Evolutionary conservation across 2,797 vertebrate genomes (phyloP).

Genomic region (Sebastes paucispinis): DNA sequence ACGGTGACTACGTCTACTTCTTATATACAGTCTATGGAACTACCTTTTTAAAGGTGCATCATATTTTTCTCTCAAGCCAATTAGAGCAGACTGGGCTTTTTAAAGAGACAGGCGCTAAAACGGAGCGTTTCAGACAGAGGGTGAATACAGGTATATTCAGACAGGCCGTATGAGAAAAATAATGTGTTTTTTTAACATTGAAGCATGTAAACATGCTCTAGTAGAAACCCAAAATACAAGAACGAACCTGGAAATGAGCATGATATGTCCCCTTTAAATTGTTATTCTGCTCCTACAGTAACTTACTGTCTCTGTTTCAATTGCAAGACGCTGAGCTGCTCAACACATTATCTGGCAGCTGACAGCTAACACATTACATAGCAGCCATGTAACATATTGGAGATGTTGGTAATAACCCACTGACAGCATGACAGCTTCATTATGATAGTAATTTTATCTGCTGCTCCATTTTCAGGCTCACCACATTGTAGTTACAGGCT

Average conservation of each 20-base stretch:
- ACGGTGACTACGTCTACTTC: too few relatives aligned
- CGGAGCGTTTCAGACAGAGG: too few relatives aligned
- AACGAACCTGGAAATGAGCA: background rate
- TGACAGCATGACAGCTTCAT: slow-evolving; percentile 1
- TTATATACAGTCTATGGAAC: too few relatives aligned
- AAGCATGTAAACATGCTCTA: background rate
- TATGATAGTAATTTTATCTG: background rate
- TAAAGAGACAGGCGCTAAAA: too few relatives aligned
- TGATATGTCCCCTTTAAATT: background rate
- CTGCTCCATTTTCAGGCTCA: background rate
- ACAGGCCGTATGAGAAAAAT: too few relatives aligned
- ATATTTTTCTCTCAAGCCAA: background rate
- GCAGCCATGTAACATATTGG: background rate
- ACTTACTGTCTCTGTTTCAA: background rate
- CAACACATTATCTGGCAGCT: background rate
- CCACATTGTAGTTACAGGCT: background rate
- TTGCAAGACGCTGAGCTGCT: background rate
- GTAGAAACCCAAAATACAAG: background rate
- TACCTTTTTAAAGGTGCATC: background rate
- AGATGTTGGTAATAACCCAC: background rate
- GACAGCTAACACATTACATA: background rate
- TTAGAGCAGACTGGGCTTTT: background rate
- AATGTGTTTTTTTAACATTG: background rate
- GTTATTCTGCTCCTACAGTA: background rate
- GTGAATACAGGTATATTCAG: too few relatives aligned